A percentile compares a stretch with the other conserved stretches of the same genome.
These are phyloP conservation scores for Thymelicus lineola DNA, from an alignment of 2,888 invertebrate species.

Conservation along the genomic window DNA sequence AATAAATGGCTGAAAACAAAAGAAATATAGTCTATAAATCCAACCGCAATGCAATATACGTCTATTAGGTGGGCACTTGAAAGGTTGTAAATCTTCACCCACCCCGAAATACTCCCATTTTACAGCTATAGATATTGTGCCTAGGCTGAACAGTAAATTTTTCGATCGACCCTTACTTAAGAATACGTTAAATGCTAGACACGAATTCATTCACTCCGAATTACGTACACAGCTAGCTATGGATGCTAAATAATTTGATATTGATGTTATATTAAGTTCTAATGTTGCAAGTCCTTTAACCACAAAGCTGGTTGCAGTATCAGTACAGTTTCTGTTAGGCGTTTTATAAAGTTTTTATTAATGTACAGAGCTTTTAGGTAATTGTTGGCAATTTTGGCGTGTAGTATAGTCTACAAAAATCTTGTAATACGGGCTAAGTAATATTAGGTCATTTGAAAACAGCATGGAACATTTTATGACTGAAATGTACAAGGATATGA, in stretches of 20 bases:
- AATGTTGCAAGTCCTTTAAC: conserved; percentile 41
- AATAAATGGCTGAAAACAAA: conserved; percentile 77
- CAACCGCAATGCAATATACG: conserved; percentile 79
- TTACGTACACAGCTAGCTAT: conserved; percentile 39
- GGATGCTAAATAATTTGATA: conserved; percentile 40
- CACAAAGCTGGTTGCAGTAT: conserved; percentile 41
- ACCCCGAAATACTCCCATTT: conserved; percentile 68
- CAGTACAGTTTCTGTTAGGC: conserved; percentile 54
- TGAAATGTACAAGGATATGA: conserved; percentile 41
- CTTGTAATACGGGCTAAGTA: no score
- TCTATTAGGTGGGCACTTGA: conserved; percentile 78
- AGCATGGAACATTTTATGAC: neutral
- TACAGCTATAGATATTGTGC: conserved; percentile 57
- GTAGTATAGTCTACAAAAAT: conserved; percentile 39
- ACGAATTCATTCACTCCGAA: conserved; percentile 38
- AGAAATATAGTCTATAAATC: conserved; percentile 80
- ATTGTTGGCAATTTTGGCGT: conserved; percentile 41
- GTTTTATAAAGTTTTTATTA: conserved; percentile 77
- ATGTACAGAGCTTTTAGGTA: conserved; percentile 66
- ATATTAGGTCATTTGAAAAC: no score
- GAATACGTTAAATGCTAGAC: conserved; percentile 44
- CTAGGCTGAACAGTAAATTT: conserved; percentile 41
- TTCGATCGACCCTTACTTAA: conserved; percentile 40
- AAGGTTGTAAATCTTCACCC: conserved; percentile 75
- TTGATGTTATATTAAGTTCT: conserved; percentile 41